Base-by-base conservation (phyloP, 2,888 invertebrate species). In the Cactoblastis cactorum region DNA sequence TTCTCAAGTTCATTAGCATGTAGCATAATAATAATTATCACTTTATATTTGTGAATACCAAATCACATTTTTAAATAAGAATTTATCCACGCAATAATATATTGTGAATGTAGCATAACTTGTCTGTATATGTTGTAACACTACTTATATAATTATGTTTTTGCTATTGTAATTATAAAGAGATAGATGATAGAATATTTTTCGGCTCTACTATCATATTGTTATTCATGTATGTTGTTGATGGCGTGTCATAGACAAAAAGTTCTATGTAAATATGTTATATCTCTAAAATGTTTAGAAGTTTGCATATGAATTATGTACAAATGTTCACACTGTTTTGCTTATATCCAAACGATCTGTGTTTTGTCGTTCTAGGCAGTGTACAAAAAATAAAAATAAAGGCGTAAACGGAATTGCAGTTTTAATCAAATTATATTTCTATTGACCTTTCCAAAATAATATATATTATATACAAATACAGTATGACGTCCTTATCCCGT, bases 111-210 rank as follows among this genome's bases (percentile, higher is more conserved):
- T 72, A 58, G 53, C 47, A 65, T 67, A 59, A 61, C 67, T 62
- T 77, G 68, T 84, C 74, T 85, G 83, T 85, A 84, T 82, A 85
- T 86, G 79, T 83, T 79, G 82, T 77, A 79, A 71, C 65, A 71
- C 71, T 73, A 71, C 71, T 73, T 73, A 69, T 71, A 69, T 71
- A 68, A 67, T 65, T 67, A 69, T 28, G 65, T 65, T 63, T 63
- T 53, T 57, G 47, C 50, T 49, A 50, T 28, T 41, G 3, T 39
- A 18, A 18, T 43, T 15, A 43, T 28, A 66, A 62, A 61, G 53
- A 60, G 54, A 59, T 65, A 70, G 62, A 62, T 57, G 47, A 55
- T 65, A 63, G 59, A 55, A 50, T 54, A 58, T 68, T 74, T n/a
- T 74, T 75, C 69, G 74, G 76, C 74, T 75, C 76, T 77, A 74